Conservation (phyloP, 2,888 invertebrate genomes). For the Sussaba pulchella region DNA sequence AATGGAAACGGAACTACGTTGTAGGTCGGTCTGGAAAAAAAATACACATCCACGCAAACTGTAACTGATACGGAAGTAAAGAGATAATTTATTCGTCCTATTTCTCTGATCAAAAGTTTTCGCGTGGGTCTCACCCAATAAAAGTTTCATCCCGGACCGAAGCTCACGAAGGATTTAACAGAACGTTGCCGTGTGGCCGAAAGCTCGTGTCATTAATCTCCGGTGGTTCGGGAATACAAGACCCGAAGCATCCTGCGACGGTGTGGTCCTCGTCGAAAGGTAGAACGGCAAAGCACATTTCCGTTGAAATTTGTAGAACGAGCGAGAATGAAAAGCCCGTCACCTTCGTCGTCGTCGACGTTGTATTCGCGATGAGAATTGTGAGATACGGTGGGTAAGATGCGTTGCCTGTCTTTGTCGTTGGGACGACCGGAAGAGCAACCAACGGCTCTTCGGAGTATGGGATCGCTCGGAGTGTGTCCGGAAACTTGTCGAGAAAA, state of each 20-base stretch:
- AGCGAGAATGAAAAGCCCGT: neutral
- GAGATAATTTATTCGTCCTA: too few relatives aligned
- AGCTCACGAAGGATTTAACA: neutral
- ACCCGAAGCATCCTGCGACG: neutral
- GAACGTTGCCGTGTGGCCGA: neutral
- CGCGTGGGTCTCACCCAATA: neutral
- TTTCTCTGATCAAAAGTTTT: too few relatives aligned
- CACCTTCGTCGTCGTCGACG: neutral
- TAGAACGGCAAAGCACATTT: neutral
- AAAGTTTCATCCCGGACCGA: neutral
- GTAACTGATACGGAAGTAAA: too few relatives aligned
- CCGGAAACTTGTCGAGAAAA: slow-evolving; percentile 26
- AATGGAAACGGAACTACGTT: too few relatives aligned
- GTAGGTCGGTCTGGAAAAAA: too few relatives aligned
- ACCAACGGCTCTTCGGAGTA: too few relatives aligned
- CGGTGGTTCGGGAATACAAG: neutral
- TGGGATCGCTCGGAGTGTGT: neutral
- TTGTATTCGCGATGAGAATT: slow-evolving; percentile 6
- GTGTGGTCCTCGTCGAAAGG: slow-evolving; percentile 5
- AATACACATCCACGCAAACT: too few relatives aligned
- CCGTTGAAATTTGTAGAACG: slow-evolving; percentile 9
- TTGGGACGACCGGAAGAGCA: too few relatives aligned
- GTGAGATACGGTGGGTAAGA: slow-evolving; percentile 14
- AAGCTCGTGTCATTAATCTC: neutral
- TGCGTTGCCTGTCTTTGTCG: slow-evolving; percentile 3